phyloP scores from a whole-genome alignment of 2,113 vertebrate species.

The Cebus imitator region DNA sequence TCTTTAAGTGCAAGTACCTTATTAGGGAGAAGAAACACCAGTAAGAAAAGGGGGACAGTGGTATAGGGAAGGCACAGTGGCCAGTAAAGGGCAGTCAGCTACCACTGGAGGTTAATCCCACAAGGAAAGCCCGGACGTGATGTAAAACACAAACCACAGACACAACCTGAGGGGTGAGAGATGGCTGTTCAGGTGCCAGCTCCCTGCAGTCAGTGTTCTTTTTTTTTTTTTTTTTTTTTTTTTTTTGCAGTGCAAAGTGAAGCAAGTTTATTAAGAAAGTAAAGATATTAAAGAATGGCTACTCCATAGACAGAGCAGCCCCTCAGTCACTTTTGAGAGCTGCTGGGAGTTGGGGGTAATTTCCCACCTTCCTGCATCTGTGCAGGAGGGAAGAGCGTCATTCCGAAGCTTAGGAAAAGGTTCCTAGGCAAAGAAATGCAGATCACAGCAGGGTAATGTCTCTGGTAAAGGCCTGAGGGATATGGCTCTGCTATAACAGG shows the following conservation, averaged over 20 bases:
- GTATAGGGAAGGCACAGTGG: not conserved
- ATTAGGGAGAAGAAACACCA: not conserved
- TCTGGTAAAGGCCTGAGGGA: not conserved
- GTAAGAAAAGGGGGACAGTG: not conserved
- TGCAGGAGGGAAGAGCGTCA: not conserved
- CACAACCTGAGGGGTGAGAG: not conserved
- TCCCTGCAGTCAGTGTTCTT: too few relatives aligned
- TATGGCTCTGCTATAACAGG: not conserved
- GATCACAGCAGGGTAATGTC: not conserved
- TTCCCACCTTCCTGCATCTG: not conserved
- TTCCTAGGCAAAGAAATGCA: not conserved
- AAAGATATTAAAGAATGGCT: too few relatives aligned
- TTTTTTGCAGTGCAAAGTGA: too few relatives aligned
- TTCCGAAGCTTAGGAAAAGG: not conserved
- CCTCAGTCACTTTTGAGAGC: not conserved
- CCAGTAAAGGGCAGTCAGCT: not conserved
- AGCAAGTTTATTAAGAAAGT: too few relatives aligned
- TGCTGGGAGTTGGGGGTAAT: not conserved
- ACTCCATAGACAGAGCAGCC: too few relatives aligned
- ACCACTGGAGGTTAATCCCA: not conserved
- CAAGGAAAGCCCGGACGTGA: not conserved
- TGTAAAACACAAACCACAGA: not conserved
- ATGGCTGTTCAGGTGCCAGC: not conserved
- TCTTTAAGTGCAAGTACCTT: not conserved
- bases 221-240: too few relatives aligned